These are phyloP conservation scores for Diarsia rubi DNA, from an alignment of 2,888 invertebrate species.

Conservation along the genomic window DNA sequence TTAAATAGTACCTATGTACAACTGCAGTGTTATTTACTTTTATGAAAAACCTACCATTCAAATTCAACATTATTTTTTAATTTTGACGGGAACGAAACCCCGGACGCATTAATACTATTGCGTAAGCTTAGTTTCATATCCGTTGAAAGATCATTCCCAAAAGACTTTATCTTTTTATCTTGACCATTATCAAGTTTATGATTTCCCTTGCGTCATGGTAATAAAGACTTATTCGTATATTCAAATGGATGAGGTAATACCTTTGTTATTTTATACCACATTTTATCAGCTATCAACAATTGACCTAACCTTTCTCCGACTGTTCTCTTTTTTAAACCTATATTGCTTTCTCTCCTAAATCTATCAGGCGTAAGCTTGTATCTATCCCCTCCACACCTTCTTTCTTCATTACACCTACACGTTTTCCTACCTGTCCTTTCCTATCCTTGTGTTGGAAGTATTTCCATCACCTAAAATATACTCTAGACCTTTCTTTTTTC, in stretches of 20 bases:
- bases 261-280: not conserved
- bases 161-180: not conserved
- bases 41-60: not conserved
- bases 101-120: not conserved
- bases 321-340: too few species aligned
- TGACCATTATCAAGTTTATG: slow-evolving; percentile 2
- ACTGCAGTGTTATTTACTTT: not conserved
- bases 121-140: not conserved
- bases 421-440: not conserved
- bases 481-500: too few species aligned
- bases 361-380: too few species aligned
- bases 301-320: too few species aligned
- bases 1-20: not conserved
- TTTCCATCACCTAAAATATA: too few species aligned
- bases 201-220: slow-evolving; percentile 3
- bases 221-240: not conserved
- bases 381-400: not conserved
- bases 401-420: too few species aligned
- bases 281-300: too few species aligned
- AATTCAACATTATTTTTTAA: not conserved
- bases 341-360: too few species aligned
- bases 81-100: not conserved
- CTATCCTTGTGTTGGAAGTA: too few species aligned
- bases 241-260: not conserved
- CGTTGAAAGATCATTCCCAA: not conserved